Percentiles rank a stretch among this genome's conserved stretches.
These are phyloP conservation scores for Hymenopus coronatus DNA, from an alignment of 2,888 invertebrate genomes.

Conservation along the genomic window DNA sequence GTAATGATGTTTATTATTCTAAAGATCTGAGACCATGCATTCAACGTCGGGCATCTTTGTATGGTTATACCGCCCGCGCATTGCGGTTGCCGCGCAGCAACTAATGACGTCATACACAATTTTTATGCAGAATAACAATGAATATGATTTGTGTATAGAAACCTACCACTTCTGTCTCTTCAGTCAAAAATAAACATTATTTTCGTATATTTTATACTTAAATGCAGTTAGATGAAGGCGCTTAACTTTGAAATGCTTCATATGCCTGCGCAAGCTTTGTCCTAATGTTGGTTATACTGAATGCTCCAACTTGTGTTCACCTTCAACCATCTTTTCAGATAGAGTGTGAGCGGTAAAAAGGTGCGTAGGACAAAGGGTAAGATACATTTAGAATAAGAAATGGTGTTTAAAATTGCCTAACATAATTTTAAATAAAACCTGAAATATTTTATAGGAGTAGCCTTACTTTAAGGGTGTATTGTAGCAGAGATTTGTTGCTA, in stretches of 20 bases:
- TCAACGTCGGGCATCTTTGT: background rate
- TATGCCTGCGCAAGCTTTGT: background rate
- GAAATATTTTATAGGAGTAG: background rate
- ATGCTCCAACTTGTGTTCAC: conserved; percentile 5
- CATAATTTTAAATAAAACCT: background rate
- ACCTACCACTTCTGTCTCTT: too few relatives aligned
- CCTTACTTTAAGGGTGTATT: background rate
- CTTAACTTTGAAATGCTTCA: background rate
- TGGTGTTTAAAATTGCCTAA: background rate
- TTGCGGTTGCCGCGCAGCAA: background rate
- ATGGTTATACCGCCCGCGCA: background rate
- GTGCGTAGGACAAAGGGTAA: conserved; percentile 26
- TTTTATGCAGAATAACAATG: background rate
- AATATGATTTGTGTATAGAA: background rate
- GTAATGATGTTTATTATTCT: too few relatives aligned
- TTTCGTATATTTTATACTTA: background rate
- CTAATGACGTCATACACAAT: background rate
- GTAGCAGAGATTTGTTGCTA: background rate
- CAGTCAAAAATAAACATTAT: too few relatives aligned
- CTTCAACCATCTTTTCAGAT: conserved; percentile 30
- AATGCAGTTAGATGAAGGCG: background rate
- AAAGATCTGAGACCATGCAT: too few relatives aligned
- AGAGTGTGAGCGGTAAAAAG: conserved; percentile 35
- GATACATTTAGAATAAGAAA: background rate
- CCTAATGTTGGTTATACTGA: conserved; percentile 15